Conservation (phyloP, 2,888 invertebrate species). For the Caenorhabditis sp. region DNA sequence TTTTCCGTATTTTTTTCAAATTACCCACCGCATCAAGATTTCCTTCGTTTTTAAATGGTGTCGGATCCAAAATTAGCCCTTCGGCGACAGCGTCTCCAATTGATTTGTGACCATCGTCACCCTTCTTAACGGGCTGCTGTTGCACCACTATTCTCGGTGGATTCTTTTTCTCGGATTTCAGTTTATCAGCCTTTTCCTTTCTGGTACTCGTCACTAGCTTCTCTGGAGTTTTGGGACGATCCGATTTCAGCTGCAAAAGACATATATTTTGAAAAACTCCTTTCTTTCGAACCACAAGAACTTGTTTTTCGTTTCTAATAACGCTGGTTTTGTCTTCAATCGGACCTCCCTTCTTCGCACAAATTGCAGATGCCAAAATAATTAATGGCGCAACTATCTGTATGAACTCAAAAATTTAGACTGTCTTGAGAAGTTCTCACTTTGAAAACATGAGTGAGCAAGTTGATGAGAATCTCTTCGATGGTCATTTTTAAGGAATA, state of each 20-base stretch:
- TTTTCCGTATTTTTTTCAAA: neutral
- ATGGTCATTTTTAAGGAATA: constrained; percentile 22
- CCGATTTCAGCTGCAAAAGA: constrained; percentile 5
- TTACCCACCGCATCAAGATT: constrained; percentile 38
- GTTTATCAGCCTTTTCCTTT: neutral
- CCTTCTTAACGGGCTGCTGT: neutral
- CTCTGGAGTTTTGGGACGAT: neutral
- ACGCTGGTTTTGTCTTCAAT: constrained; percentile 8
- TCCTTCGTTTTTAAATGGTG: constrained; percentile 38
- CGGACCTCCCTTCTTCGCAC: constrained; percentile 10
- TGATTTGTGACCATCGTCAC: constrained; percentile 36
- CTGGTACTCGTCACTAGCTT: constrained; percentile 5
- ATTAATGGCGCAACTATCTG: constrained; percentile 42
- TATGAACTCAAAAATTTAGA: neutral
- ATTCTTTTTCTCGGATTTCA: neutral
- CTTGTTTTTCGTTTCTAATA: neutral
- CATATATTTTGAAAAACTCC: neutral
- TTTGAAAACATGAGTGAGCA: constrained; percentile 33
- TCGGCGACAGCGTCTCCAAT: constrained; percentile 42
- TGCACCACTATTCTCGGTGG: neutral
- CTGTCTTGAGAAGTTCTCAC: neutral
- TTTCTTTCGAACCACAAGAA: neutral
- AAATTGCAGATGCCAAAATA: neutral
- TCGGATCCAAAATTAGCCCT: constrained; percentile 53
- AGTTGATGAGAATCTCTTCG: neutral